A percentile compares a stretch with the other conserved stretches of the same genome.
Evolutionary conservation across 2,797 vertebrate genomes (phyloP).

Genomic region (Leptatherina wallacei): DNA sequence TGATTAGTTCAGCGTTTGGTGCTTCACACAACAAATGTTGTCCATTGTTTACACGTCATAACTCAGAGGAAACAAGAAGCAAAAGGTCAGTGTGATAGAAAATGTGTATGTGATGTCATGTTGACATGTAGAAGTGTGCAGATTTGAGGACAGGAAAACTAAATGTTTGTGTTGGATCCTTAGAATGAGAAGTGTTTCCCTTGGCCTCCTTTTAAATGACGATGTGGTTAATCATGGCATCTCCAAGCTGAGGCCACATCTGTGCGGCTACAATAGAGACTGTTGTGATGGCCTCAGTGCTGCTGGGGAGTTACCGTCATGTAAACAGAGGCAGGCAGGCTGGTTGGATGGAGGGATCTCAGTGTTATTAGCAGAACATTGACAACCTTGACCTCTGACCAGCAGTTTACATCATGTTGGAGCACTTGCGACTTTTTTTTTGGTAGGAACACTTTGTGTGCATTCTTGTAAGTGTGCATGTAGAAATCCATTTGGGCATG

Average conservation of each 20-base stretch:
- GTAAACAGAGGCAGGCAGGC: conserved; percentile 42
- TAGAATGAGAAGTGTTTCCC: conserved; percentile 19
- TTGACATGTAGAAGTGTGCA: neutral
- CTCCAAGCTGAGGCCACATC: conserved; percentile 53
- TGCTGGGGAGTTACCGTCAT: conserved; percentile 30
- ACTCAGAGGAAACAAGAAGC: neutral
- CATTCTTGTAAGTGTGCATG: neutral
- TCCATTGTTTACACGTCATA: neutral
- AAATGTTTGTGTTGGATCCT: neutral
- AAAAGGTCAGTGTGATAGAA: too few species aligned
- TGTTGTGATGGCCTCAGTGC: conserved; percentile 46
- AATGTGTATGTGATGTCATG: neutral
- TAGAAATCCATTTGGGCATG: neutral
- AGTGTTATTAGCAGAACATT: conserved; percentile 15
- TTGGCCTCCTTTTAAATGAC: conserved; percentile 38
- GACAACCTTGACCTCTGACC: conserved; percentile 28
- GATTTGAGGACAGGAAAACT: neutral
- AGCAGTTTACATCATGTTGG: conserved; percentile 17
- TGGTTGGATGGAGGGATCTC: conserved; percentile 6
- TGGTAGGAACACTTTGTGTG: conserved; percentile 1
- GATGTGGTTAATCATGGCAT: conserved; percentile 45
- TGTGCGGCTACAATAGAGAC: conserved; percentile 53
- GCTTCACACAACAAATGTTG: too few species aligned
- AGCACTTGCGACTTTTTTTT: conserved; percentile 2
- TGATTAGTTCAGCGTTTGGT: neutral